Evolutionary conservation across 2,113 vertebrate genomes (phyloP).

Genomic region (Dasyprocta punctata): DNA sequence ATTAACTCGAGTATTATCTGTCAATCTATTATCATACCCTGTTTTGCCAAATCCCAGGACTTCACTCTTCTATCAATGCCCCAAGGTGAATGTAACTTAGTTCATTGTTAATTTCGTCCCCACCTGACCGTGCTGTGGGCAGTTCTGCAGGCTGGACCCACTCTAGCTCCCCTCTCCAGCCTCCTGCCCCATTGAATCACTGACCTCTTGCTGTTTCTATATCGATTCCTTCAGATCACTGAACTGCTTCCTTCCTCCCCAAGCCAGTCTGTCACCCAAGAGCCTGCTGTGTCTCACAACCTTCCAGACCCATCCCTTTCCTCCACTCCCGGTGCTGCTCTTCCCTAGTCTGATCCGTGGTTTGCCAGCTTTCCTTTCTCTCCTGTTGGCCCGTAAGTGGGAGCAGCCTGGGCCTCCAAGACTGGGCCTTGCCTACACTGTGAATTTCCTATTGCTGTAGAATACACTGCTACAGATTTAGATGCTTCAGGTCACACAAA

Average conservation of each 20-base stretch:
- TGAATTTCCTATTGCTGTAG: too few species aligned
- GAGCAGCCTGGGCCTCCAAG: background rate
- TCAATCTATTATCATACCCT: background rate
- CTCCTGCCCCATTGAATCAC: background rate
- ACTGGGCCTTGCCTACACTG: background rate
- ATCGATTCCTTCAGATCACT: background rate
- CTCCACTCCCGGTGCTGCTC: background rate
- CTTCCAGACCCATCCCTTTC: background rate
- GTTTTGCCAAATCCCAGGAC: background rate
- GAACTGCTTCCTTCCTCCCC: background rate
- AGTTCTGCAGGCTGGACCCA: rapidly evolving
- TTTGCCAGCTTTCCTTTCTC: background rate
- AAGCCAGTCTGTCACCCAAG: background rate
- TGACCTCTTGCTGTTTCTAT: too few species aligned
- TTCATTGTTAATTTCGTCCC: background rate
- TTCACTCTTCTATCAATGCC: background rate
- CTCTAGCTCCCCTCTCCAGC: background rate
- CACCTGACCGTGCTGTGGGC: background rate
- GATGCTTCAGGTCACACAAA: background rate
- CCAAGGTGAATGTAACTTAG: background rate
- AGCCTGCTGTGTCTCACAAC: background rate
- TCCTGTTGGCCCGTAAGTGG: background rate
- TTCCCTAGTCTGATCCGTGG: rapidly evolving
- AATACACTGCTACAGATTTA: background rate
- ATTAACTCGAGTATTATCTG: slow-evolving; percentile 15